Conservation (phyloP, 1,140 invertebrate genomes). For the Orius laevigatus region DNA sequence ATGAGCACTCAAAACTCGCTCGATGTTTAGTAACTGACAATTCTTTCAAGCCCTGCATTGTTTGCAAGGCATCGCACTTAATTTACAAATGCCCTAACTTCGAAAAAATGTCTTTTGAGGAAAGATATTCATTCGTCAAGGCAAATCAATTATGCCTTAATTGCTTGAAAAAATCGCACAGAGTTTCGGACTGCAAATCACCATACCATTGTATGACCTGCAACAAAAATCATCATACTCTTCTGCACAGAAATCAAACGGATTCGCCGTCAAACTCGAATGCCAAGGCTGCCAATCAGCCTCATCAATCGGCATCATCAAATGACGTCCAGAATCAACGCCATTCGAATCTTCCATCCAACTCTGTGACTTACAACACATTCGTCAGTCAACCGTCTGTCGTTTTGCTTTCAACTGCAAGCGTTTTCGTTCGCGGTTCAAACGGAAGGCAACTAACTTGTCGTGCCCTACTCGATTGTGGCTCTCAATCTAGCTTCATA, state of each 20-base stretch:
- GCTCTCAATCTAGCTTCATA: not conserved
- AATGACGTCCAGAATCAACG: no score
- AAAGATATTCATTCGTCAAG: not conserved
- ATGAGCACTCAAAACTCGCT: no score
- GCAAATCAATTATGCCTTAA: not conserved
- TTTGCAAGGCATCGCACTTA: not conserved
- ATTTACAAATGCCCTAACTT: not conserved
- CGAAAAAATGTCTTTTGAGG: not conserved
- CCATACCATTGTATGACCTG: not conserved
- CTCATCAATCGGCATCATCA: no score
- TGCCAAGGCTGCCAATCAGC: no score
- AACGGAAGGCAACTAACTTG: not conserved
- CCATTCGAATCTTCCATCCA: no score
- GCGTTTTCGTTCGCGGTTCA: not conserved
- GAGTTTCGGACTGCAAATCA: not conserved
- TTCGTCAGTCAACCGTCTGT: not conserved
- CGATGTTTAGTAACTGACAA: no score
- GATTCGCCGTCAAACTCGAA: no score
- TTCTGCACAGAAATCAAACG: not conserved
- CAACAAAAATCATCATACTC: not conserved
- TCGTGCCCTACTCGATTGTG: not conserved
- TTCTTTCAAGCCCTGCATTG: not conserved
- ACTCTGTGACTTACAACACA: no score
- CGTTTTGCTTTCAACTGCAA: not conserved
- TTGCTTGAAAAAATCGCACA: not conserved